These are phyloP conservation scores for Felis chaus DNA, from an alignment of 2,113 vertebrate genomes.

Conservation along the genomic window DNA sequence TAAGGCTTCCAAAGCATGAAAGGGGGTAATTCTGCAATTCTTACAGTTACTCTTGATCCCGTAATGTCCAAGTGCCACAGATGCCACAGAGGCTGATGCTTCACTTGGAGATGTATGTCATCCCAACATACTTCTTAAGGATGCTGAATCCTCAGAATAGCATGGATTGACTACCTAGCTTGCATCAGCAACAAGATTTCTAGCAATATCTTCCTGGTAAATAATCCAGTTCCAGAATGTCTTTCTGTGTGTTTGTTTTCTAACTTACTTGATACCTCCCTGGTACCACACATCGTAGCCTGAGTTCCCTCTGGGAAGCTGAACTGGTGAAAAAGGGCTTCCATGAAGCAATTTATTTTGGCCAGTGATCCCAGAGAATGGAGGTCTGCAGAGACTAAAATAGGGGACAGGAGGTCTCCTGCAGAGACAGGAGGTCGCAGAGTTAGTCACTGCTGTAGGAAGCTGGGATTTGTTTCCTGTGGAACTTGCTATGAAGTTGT, in stretches of 20 bases:
- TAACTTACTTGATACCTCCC: background rate
- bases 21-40: background rate
- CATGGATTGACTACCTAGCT: accelerated
- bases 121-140: background rate
- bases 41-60: background rate
- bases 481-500: background rate
- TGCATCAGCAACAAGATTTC: background rate
- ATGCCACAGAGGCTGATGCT: accelerated
- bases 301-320: background rate
- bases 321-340: background rate
- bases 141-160: background rate
- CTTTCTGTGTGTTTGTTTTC: background rate
- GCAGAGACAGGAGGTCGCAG: background rate
- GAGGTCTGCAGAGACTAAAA: background rate
- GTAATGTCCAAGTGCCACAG: background rate
- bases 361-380: background rate
- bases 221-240: background rate
- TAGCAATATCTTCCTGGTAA: background rate
- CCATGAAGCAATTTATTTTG: background rate
- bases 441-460: background rate
- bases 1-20: background rate
- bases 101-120: too few relatives aligned
- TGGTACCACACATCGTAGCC: background rate
- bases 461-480: background rate
- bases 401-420: background rate